phyloP scores from a whole-genome alignment of 1,140 invertebrate genomes.

The Halyomorpha halys region DNA sequence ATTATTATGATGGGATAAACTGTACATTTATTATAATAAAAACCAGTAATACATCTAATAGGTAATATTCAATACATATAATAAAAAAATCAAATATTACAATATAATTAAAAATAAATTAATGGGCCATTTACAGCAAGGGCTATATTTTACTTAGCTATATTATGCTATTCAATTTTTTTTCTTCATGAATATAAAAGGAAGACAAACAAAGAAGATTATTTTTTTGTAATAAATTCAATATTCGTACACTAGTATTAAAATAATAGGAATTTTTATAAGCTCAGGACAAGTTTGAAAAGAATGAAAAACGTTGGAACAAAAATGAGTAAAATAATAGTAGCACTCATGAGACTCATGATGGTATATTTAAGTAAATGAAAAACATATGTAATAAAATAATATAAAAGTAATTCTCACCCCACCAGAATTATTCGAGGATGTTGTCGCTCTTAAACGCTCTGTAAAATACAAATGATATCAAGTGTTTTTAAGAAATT shows the following conservation, averaged over 20 bases:
- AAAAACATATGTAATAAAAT: slow-evolving; percentile 19
- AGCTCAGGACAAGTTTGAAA: background rate
- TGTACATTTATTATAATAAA: too few relatives aligned
- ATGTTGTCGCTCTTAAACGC: slow-evolving; percentile 46
- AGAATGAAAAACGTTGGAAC: background rate
- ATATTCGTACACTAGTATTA: background rate
- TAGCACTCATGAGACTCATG: background rate
- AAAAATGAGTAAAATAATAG: background rate
- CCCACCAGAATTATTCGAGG: slow-evolving; percentile 39
- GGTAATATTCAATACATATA: too few relatives aligned
- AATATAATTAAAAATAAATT: too few relatives aligned
- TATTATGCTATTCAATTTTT: too few relatives aligned
- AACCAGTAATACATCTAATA: too few relatives aligned
- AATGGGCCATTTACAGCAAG: too few relatives aligned
- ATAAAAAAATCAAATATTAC: too few relatives aligned
- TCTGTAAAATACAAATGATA: slow-evolving; percentile 38
- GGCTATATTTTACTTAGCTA: too few relatives aligned
- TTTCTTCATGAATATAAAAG: too few relatives aligned
- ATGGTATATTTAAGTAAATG: slow-evolving; percentile 19
- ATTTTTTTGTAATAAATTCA: background rate
- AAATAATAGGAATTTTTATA: background rate
- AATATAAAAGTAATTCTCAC: slow-evolving; percentile 20
- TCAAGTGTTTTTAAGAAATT: too few relatives aligned
- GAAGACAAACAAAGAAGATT: background rate
- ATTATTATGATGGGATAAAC: too few relatives aligned